Conservation (phyloP, 2,113 vertebrate genomes). For the Pitta sordida region DNA sequence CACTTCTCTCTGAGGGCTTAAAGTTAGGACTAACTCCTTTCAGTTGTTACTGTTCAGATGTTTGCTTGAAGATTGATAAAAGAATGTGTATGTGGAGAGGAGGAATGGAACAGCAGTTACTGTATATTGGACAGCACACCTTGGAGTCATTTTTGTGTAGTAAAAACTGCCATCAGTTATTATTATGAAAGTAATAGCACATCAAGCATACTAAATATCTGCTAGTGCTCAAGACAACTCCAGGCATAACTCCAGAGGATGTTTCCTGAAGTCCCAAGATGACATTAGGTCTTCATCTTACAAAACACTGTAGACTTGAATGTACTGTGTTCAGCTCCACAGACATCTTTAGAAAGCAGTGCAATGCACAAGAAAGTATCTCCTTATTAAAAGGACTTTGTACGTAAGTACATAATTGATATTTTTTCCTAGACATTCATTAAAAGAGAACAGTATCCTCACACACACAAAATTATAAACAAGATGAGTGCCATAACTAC, state of each 20-base stretch:
- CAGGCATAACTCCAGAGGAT: background rate
- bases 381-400: background rate
- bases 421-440: background rate
- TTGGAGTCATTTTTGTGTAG: background rate
- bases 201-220: background rate
- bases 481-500: background rate
- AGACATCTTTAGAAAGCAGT: background rate
- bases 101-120: background rate
- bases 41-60: background rate
- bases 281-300: background rate
- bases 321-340: background rate
- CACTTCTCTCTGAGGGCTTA: background rate
- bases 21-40: background rate
- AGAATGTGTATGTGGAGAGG: background rate
- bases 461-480: background rate
- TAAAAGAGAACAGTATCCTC: background rate
- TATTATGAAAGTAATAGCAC: background rate
- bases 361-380: background rate
- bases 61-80: background rate
- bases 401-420: background rate
- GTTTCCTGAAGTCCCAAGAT: background rate
- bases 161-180: background rate
- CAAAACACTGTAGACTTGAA: background rate
- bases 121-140: background rate
- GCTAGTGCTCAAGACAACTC: rapidly evolving